Evolutionary conservation across 35 echinoderm and acorn worm species (phyloP), one percentile per base, ranked within the genome.

Genomic region (Anneissia japonica): DNA sequence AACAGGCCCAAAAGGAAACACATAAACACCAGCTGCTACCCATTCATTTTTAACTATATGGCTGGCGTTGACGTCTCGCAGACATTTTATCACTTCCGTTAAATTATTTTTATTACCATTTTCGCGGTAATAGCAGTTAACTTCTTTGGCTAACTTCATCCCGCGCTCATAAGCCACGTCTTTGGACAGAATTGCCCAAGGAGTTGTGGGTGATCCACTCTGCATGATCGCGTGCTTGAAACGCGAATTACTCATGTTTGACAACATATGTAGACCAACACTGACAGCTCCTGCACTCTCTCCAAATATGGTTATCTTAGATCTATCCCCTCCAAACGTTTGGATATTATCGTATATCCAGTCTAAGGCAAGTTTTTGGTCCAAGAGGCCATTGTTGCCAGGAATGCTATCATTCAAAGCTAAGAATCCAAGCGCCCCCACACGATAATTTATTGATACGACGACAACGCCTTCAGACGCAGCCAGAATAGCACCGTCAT

Each of bases 1-100:
- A 43, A 99, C 92, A 14, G 96, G 96, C 34, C 77, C 82, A 39
- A 94, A 99, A 0, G 92, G 92, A 79, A 99, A 99, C 37, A 87
- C 75, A 32, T 87, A 93, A 83, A 83, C 91, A 4, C 78, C 72
- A 2, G 36, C 41, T 17, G 83, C 77, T 0, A 99, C 86, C 89
- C 86, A 99, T 56, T 94, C 89, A 35, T 32, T 35, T 0, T 45
- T 34, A 28, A 99, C 37, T 31, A 99, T 81, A 2, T 86, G 51
- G 0, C 78, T 29, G 4, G 84, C 72, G 35, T 90, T 79, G 0
- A 74, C 77, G 33, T 80, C 73, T 30, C 89, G 85, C 31, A 99
- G 39, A 55, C 96, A 99, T 23, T 89, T 77, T 31, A 81, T 35
- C 17, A 99, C 77, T 29, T 89, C 82, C 0, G 76, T 17, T n/a